phyloP scores from a whole-genome alignment of 2,888 invertebrate species.

The Heteropelma amictum region DNA sequence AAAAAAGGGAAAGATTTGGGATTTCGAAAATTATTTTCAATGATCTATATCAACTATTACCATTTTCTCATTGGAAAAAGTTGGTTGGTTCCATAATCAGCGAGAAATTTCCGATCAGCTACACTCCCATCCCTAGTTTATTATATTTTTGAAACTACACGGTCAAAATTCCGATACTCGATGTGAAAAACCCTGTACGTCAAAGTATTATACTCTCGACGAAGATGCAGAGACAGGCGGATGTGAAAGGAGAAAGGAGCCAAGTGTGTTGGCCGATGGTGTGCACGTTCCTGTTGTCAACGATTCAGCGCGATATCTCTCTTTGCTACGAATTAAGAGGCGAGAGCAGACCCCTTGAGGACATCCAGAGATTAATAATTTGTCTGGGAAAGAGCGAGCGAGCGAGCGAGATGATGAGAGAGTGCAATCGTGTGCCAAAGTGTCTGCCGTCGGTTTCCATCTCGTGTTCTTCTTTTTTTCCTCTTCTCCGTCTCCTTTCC shows the following conservation, averaged over 20 bases:
- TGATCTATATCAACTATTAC: too few relatives aligned
- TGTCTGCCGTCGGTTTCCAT: conserved; percentile 51
- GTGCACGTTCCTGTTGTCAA: conserved; percentile 62
- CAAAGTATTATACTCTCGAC: too few relatives aligned
- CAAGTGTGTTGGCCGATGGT: conserved; percentile 34
- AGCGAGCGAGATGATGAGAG: conserved; percentile 56
- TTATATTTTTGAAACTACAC: too few relatives aligned
- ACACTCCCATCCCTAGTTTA: too few relatives aligned
- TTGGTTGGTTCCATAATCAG: too few relatives aligned
- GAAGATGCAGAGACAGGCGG: conserved; percentile 26
- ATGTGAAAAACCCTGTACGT: too few relatives aligned
- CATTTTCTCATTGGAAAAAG: too few relatives aligned
- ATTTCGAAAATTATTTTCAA: too few relatives aligned
- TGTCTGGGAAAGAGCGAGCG: conserved; percentile 59
- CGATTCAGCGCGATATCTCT: conserved; percentile 66
- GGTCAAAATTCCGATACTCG: too few relatives aligned
- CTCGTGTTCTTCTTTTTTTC: conserved; percentile 30
- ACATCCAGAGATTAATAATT: conserved; percentile 68
- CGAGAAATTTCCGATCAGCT: too few relatives aligned
- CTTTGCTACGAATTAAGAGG: conserved; percentile 69
- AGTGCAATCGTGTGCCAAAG: conserved; percentile 58
- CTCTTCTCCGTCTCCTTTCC: conserved; percentile 39
- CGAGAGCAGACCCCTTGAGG: conserved; percentile 47
- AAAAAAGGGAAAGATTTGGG: background rate
- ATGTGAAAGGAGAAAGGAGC: conserved; percentile 48